Conservation (phyloP, 2,888 invertebrate species). For the Lasiommata megera region DNA sequence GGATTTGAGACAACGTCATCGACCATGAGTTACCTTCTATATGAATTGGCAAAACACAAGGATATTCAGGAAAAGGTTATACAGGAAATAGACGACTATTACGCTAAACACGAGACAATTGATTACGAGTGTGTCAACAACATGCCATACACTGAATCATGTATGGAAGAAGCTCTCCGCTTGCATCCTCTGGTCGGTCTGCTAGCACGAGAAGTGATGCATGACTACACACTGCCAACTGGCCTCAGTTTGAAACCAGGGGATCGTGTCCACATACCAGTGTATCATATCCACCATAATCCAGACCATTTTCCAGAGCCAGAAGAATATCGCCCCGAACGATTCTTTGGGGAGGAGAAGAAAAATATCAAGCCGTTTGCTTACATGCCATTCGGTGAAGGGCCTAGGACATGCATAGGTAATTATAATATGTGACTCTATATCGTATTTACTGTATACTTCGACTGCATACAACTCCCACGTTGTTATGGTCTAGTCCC, state of each 20-base stretch:
- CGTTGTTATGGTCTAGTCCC: no score
- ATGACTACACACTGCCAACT: background rate
- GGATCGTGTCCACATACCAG: background rate
- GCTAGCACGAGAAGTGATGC: background rate
- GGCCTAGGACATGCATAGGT: background rate
- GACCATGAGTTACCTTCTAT: background rate
- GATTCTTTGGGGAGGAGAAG: background rate
- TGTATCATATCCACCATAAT: background rate
- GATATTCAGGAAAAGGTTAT: background rate
- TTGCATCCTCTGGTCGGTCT: background rate
- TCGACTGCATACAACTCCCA: no score
- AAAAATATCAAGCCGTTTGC: background rate
- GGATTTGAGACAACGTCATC: background rate
- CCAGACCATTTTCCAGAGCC: background rate
- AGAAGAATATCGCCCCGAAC: background rate
- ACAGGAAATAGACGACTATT: background rate
- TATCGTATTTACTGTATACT: background rate
- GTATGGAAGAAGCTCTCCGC: background rate
- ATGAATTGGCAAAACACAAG: background rate
- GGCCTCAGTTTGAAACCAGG: background rate
- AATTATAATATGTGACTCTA: background rate
- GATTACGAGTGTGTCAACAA: background rate
- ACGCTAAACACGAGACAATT: background rate
- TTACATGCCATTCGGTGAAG: slow-evolving; percentile 2
- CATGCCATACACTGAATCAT: background rate